Conservation (phyloP, 1,140 invertebrate species). For the Drosophila virilis region DNA sequence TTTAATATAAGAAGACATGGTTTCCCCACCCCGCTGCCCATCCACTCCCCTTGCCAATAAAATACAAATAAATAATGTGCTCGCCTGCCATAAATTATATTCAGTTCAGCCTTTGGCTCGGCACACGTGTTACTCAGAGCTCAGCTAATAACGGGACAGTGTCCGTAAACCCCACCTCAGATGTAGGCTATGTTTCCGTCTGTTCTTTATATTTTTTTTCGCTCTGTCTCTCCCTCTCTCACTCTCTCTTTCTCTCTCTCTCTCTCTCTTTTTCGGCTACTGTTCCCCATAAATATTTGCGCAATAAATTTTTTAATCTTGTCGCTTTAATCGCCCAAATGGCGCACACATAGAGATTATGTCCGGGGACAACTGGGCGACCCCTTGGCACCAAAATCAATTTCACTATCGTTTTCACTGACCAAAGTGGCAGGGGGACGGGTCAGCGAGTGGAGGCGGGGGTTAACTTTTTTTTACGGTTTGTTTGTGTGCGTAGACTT, state of each 20-base stretch:
- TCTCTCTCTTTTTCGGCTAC: slow-evolving; percentile 42
- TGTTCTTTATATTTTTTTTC: slow-evolving; percentile 9
- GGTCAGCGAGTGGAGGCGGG: neutral
- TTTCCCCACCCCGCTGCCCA: slow-evolving; percentile 7
- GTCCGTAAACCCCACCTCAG: slow-evolving; percentile 56
- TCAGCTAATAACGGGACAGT: slow-evolving; percentile 74
- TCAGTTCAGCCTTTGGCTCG: slow-evolving; percentile 60
- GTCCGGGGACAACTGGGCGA: slow-evolving; percentile 37
- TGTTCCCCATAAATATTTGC: slow-evolving; percentile 83
- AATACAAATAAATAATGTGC: slow-evolving; percentile 68
- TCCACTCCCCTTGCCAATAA: slow-evolving; percentile 48
- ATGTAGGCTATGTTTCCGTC: slow-evolving; percentile 60
- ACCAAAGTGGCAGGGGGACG: slow-evolving; percentile 33
- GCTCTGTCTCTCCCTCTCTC: neutral
- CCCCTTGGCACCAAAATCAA: slow-evolving; percentile 79
- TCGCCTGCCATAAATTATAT: slow-evolving; percentile 72
- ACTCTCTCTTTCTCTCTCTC: neutral
- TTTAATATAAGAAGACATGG: slow-evolving; percentile 21
- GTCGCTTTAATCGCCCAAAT: slow-evolving; percentile 84
- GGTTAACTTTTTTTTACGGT: slow-evolving; percentile 53
- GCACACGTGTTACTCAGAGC: slow-evolving; percentile 60
- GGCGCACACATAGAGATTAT: slow-evolving; percentile 65
- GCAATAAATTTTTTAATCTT: slow-evolving; percentile 85
- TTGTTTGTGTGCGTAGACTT: slow-evolving; percentile 52
- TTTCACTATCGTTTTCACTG: slow-evolving; percentile 74